Evolutionary conservation across 2,797 vertebrate species (phyloP).

Genomic region (Pseudocheirus occidentalis): DNA sequence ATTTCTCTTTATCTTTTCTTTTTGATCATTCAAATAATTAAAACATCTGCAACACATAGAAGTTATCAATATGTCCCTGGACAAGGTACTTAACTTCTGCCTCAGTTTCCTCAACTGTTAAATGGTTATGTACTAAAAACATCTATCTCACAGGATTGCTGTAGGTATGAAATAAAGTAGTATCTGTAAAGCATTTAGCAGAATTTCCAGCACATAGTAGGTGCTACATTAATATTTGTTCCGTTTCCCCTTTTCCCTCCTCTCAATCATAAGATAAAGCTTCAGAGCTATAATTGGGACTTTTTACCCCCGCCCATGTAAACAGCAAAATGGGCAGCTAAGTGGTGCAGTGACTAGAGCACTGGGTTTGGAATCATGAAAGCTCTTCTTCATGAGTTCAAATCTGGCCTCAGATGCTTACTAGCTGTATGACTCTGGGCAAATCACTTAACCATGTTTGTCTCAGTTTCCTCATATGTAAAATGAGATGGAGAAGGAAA

Average conservation of each 20-base stretch:
- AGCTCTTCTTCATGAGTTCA: not conserved
- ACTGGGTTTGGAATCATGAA: not conserved
- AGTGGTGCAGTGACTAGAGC: not conserved
- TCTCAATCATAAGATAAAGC: not conserved
- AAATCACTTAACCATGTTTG: not conserved
- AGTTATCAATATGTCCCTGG: not conserved
- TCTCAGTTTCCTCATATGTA: not conserved
- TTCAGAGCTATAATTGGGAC: not conserved
- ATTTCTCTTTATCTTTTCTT: not conserved
- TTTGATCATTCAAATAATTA: not conserved
- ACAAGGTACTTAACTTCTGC: not conserved
- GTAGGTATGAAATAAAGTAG: not conserved
- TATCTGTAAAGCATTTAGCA: not conserved
- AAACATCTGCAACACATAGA: not conserved
- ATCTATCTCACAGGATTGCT: not conserved
- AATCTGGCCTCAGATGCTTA: not conserved
- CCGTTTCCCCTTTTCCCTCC: not conserved
- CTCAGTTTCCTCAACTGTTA: not conserved
- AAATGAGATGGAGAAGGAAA: not conserved
- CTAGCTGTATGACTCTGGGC: not conserved
- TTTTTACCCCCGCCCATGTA: too few species aligned
- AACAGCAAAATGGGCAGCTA: not conserved
- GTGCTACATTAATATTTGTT: not conserved
- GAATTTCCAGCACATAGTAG: not conserved
- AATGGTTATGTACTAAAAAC: not conserved